Evolutionary conservation across 1,140 invertebrate species (phyloP).

Genomic region (Xylocopa sonorina): DNA sequence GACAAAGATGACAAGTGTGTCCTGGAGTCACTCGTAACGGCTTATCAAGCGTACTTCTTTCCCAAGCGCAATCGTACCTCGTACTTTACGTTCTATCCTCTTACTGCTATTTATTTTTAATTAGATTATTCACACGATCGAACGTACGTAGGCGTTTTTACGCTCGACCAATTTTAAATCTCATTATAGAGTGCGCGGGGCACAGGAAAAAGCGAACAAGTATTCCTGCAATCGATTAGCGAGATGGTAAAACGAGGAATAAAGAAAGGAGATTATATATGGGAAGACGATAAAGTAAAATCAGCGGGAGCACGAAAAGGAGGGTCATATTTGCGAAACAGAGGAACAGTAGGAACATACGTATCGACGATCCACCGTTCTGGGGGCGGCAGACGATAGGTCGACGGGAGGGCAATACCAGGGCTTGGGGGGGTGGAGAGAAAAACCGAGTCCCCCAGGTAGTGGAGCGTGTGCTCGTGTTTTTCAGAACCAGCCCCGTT

Average conservation of each 20-base stretch:
- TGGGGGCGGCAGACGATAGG: background rate
- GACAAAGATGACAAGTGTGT: background rate
- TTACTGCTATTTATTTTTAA: too few relatives aligned
- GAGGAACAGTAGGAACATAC: constrained; percentile 10
- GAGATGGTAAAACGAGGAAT: too few relatives aligned
- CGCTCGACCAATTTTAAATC: too few relatives aligned
- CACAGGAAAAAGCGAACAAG: constrained; percentile 15
- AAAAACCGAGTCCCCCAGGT: constrained; percentile 49
- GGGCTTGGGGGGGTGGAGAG: background rate
- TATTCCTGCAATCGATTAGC: too few relatives aligned
- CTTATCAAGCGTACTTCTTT: too few relatives aligned
- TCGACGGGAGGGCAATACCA: background rate
- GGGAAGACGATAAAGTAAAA: background rate
- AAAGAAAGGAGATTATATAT: background rate
- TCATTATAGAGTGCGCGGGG: too few relatives aligned
- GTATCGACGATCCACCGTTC: constrained; percentile 19
- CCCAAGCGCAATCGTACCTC: too few relatives aligned
- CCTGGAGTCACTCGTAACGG: too few relatives aligned
- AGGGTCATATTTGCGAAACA: background rate
- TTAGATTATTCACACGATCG: too few relatives aligned
- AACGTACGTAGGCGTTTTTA: too few relatives aligned
- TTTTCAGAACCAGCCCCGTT: constrained; percentile 59
- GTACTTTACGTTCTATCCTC: too few relatives aligned
- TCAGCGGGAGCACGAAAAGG: background rate
- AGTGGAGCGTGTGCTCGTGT: constrained; percentile 49